Evolutionary conservation across 2,797 vertebrate genomes (phyloP), one percentile per base, ranked within the genome.

Genomic region (Phataginus tetradactyla): DNA sequence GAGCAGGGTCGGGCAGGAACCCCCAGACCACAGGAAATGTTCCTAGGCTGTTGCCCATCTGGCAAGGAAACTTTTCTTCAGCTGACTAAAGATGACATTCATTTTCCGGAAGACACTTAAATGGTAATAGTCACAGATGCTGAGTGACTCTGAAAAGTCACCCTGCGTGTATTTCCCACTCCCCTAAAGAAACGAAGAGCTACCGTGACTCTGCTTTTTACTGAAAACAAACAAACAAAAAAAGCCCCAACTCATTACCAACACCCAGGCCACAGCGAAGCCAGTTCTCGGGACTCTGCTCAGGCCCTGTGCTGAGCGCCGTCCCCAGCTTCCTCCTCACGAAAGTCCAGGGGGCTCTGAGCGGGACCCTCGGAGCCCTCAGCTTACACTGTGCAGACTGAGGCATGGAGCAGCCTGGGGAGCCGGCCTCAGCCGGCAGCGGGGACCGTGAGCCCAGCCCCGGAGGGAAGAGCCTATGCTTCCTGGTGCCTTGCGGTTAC

Each of bases 281-380:
- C 17, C 20, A 15, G 17, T 29, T 27, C 32, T 1, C 1, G 61
- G 42, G 74, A 53, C 14, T n/a, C 80, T 18, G 37, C 53, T 63
- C 21, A 42, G 18, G 27, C 18, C 25, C 42, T 5, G 1, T 11
- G 34, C 53, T 2, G 0, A 1, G 14, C 0, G 14, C 63, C 7
- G 4, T 34, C n/a, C 27, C 53, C 32, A 7, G 11, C 4, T 64
- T 49, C 51, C 32, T 18, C 37, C 32, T 15, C 29, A 13, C 0
- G 8, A 18, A 34, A 34, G 15, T 6, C 45, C 45, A 2, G 45
- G 45, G 45, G 45, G 45, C 45, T 20, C 84, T 21, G 23, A 17
- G 1, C 10, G 34, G 37, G 18, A 39, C 45, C 14, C 11, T 37
- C 14, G 27, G 7, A 0, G 27, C n/a, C 45, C n/a, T 37, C 49